A percentile compares a stretch with the other conserved stretches of the same genome.
phyloP scores from a whole-genome alignment of 2,888 invertebrate species.

The Gari tellinella region DNA sequence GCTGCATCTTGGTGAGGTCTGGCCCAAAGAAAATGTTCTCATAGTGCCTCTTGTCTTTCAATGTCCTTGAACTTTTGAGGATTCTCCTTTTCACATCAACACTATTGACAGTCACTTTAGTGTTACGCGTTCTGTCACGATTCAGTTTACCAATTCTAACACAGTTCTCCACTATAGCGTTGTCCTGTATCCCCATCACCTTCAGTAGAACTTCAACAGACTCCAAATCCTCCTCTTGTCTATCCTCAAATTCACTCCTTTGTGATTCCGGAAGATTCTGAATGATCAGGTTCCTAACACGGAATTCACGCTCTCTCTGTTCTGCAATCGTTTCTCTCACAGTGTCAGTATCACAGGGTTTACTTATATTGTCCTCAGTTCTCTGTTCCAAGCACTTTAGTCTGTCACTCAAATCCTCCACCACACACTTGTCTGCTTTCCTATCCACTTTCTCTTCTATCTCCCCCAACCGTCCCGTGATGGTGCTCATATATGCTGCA shows the following conservation, averaged over 20 bases:
- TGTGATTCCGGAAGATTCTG: neutral
- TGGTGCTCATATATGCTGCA: constrained; percentile 7
- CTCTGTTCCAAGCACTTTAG: neutral
- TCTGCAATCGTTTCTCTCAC: neutral
- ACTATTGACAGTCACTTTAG: neutral
- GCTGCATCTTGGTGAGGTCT: neutral
- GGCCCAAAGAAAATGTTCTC: neutral
- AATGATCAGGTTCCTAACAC: neutral
- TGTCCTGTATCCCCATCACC: neutral
- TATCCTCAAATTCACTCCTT: neutral
- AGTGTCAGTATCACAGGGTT: neutral
- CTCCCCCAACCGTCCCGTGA: neutral
- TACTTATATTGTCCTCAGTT: neutral
- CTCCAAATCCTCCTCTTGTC: neutral
- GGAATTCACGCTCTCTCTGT: neutral
- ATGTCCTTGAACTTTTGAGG: neutral
- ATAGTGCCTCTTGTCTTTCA: neutral
- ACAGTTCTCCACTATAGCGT: constrained; percentile 16
- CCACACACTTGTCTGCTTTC: constrained; percentile 8
- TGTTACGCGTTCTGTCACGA: neutral
- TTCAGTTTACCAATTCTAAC: constrained; percentile 35
- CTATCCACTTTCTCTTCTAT: constrained; percentile 1
- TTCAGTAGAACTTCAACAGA: constrained; percentile 9
- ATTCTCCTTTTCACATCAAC: neutral
- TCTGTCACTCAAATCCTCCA: neutral